Evolutionary conservation across 2,113 vertebrate genomes (phyloP), one percentile per base, ranked within the genome.

Genomic region (Castor canadensis): DNA sequence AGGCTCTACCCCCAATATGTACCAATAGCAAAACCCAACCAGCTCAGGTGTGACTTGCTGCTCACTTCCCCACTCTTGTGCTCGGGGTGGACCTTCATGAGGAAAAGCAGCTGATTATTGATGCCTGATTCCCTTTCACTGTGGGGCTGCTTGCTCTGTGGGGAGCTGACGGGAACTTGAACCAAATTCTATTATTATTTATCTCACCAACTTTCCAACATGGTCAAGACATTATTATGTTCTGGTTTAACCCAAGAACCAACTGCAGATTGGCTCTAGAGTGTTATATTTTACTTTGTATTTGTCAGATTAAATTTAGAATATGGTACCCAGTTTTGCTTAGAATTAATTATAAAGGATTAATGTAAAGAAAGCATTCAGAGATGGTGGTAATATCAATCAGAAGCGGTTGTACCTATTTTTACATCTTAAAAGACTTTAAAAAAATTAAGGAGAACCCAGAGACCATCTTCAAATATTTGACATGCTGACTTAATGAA

Each of bases 1-100:
- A 17, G 47, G 6, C 28, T 52, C 9, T 0, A 6, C 13, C 7
- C 28, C 4, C n/a, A n/a, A n/a, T n/a, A n/a, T n/a, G n/a, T n/a
- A 75, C 3, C 10, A 43, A 54, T 13, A 15, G 35, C 26, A 84
- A 83, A 66, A 22, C 3, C 26, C 22, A 90, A 3, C 17, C 13
- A 19, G 5, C 3, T 52, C n/a, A 47, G 28, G 2, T 45, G 54
- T 52, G 17, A 60, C 4, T 4, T 49, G 6, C 5, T 8, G 22
- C 30, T 79, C 8, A 20, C 1, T 43, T 67, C 43, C 32, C 56
- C 1, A 38, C 16, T 35, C 16, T 54, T 22, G 16, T 9, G 13
- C 8, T 62, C 30, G 49, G 60, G 11, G 40, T 11, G 10, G 35
- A 43, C 8, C 20, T 71, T 52, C 43, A 38, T 8, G 11, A 43